Base-by-base conservation (phyloP, 2,888 invertebrate species). In the Machimus atricapillus region DNA sequence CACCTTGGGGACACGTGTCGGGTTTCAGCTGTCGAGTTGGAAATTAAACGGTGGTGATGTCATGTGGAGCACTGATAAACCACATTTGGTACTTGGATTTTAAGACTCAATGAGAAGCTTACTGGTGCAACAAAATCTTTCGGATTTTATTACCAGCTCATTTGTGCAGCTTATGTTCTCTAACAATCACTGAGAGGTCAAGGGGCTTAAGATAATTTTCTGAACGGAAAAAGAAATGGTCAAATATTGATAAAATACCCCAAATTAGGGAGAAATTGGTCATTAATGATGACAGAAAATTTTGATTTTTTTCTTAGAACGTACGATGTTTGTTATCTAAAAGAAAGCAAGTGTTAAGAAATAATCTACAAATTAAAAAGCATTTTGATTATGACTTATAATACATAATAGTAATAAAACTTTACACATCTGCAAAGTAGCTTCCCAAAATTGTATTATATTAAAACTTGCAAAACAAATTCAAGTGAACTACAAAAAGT, bases 41-140 rank as follows among this genome's bases (percentile, higher is more conserved):
- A 73, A 74, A 85, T 74, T 43, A 16, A 43, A 43, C 74, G 46
- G 73, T 46, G 14, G 74, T 56, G 82, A 58, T 83, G 52, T 66
- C 82, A 82, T 74, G 85, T 43, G 31, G 74, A 85, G 37, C 74
- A 85, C 16, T 74, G 46, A 74, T 23, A 82, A 40, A 82, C 82
- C 82, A 37, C 82, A 82, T 82, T 79, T 34, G 19, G 56, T 52
- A 14, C 27, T 56, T 31, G 56, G 52, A n/a, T 40, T 56, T 12
- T 76, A 0, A 37, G 40, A 76, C n/a, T 34, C 19, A 76, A 19
- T 76, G 31, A 76, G n/a, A 76, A 34, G 37, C 34, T 76, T 66
- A 66, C 23, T 27, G 66, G 66, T 66, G 66, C 52, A 52, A 19
- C 52, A 52, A 19, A 66, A 27, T 23, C 27, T 23, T 23, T 27